Evolutionary conservation across 2,888 invertebrate species (phyloP), one percentile per base, ranked within the genome.

Genomic region (Muscina levida): DNA sequence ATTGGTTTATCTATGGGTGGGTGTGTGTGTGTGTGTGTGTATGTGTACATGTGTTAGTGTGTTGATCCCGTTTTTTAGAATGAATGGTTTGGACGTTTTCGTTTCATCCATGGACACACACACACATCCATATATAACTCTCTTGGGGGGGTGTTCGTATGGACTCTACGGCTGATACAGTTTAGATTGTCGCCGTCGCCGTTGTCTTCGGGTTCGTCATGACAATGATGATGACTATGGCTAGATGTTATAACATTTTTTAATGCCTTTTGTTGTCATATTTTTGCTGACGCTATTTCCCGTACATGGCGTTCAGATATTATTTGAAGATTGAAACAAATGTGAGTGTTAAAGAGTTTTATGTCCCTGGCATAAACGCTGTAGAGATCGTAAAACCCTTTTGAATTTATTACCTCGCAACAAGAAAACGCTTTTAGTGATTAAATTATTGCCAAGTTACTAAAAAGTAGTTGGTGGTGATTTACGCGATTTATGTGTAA

Each of bases 1-100:
- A 76, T 76, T 79, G 72, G 62, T 31, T 26, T n/a, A n/a, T n/a
- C n/a, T n/a, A n/a, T n/a, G n/a, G n/a, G 31, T 26, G 26, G 24
- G 2, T 31, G 57, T 31, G 57, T 2, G 15, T 31, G 17, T 57
- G 26, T 57, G 31, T 72, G 65, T 80, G 70, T 70, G 73, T 71
- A n/a, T n/a, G n/a, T n/a, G n/a, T n/a, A n/a, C n/a, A n/a, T n/a
- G n/a, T n/a, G n/a, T n/a, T n/a, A n/a, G n/a, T n/a, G n/a, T n/a
- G n/a, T n/a, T n/a, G 26, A 70, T 57, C 68, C 39, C 19, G 10
- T 48, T n/a, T 56, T 51, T 67, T 31, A 51, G 66, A 17, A 46
- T 19, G 44, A 1, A 57, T 46, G 68, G 24, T n/a, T 17, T 37
- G 15, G 26, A 24, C 24, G 19, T n/a, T n/a, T n/a, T n/a, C n/a